Evolutionary conservation across 2,888 invertebrate species (phyloP).

Genomic region (Eupeodes luniger): DNA sequence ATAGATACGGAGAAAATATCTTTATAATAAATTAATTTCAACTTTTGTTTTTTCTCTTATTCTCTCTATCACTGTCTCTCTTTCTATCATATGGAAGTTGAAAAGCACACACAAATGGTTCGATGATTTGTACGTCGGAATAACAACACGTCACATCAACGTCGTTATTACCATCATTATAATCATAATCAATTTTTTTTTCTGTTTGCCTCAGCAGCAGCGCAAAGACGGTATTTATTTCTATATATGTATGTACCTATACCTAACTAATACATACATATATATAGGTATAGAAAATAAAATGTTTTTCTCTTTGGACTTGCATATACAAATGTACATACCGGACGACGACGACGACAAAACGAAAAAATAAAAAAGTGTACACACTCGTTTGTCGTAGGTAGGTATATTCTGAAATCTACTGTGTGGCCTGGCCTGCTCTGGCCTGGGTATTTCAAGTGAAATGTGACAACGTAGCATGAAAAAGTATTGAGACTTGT

Average conservation of each 20-base stretch:
- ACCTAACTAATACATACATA: too few relatives aligned
- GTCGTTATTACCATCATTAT: slow-evolving; percentile 74
- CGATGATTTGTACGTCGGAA: slow-evolving; percentile 71
- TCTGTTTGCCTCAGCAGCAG: slow-evolving; percentile 42
- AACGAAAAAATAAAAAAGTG: slow-evolving; percentile 14
- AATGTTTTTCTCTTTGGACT: slow-evolving; percentile 25
- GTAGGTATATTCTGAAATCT: slow-evolving; percentile 7
- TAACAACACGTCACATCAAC: slow-evolving; percentile 76
- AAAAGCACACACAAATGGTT: slow-evolving; percentile 57
- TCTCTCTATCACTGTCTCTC: slow-evolving; percentile 25
- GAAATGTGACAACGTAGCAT: slow-evolving; percentile 67
- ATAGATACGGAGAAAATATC: slow-evolving; percentile 28
- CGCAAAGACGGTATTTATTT: slow-evolving; percentile 38
- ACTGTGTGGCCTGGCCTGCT: slow-evolving; percentile 11
- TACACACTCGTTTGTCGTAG: slow-evolving; percentile 20
- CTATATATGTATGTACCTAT: background rate
- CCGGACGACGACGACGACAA: slow-evolving; percentile 45
- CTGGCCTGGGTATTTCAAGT: background rate
- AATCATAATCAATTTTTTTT: slow-evolving; percentile 61
- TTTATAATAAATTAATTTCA: slow-evolving; percentile 56
- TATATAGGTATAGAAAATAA: slow-evolving; percentile 24
- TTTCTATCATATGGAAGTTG: slow-evolving; percentile 24
- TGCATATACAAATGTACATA: slow-evolving; percentile 28
- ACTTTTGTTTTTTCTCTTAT: background rate
- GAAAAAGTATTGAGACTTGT: slow-evolving; percentile 57